Conservation (phyloP, 2,113 vertebrate genomes). For the Aegithalos caudatus region DNA sequence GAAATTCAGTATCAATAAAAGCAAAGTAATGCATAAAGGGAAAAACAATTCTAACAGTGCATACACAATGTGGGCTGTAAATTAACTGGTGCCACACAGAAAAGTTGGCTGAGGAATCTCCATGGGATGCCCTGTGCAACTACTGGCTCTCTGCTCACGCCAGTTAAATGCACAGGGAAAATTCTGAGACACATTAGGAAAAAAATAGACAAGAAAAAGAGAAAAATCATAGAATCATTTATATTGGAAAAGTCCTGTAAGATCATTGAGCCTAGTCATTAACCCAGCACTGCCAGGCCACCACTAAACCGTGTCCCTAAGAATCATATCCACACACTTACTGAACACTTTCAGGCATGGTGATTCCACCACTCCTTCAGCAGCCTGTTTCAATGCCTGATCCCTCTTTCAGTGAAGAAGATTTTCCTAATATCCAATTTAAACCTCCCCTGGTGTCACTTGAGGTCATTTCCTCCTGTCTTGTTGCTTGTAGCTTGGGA, state of each 20-base stretch:
- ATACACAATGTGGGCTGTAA: not conserved
- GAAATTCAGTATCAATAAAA: slow-evolving; percentile 42
- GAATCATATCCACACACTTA: not conserved
- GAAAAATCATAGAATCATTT: not conserved
- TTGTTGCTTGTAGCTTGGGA: not conserved
- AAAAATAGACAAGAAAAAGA: not conserved
- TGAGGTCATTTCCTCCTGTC: not conserved
- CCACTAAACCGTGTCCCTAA: not conserved
- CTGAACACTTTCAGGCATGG: not conserved
- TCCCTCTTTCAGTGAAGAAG: not conserved
- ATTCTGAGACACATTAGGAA: not conserved
- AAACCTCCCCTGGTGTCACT: not conserved
- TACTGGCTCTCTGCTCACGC: not conserved
- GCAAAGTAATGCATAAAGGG: slow-evolving; percentile 4
- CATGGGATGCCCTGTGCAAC: not conserved
- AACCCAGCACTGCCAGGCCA: not conserved
- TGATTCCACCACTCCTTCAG: not conserved
- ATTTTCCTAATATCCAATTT: not conserved
- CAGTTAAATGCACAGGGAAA: not conserved
- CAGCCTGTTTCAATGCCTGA: not conserved
- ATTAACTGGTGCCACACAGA: not conserved
- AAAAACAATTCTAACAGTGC: slow-evolving; percentile 3
- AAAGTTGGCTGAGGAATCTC: not conserved
- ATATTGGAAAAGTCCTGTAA: not conserved
- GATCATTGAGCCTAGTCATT: not conserved